Evolutionary conservation across 30 jellyfish, hydroid and myxozoan species (phyloP).

Genomic region (Nemopilema nomurai): DNA sequence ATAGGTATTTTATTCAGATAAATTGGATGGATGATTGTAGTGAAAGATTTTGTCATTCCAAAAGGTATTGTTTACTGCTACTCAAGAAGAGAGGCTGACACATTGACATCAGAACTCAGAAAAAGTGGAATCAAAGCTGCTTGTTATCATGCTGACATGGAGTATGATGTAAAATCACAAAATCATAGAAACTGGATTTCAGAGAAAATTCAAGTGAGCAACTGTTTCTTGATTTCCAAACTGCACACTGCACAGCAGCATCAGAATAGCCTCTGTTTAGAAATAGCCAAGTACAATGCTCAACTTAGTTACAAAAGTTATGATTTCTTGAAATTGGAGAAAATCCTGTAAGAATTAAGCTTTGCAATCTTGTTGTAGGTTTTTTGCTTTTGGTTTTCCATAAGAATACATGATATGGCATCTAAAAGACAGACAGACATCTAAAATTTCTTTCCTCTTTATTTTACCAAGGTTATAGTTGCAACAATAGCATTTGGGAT

Average conservation of each 20-base stretch:
- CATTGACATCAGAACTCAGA: conserved; percentile 54
- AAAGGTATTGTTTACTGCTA: conserved; percentile 92
- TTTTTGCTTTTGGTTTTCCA: no score
- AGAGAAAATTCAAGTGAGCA: conserved; percentile 68
- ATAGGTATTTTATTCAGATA: background rate
- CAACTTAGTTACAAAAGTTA: background rate
- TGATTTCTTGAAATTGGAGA: no score
- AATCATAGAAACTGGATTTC: conserved; percentile 80
- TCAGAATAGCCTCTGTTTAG: no score
- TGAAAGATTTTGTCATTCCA: no score
- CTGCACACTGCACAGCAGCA: background rate
- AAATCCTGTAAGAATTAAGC: no score
- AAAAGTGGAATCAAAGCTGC: conserved; percentile 75
- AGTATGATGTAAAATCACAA: conserved; percentile 17
- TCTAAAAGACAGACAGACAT: no score
- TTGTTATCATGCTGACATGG: conserved; percentile 87
- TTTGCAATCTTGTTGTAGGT: no score
- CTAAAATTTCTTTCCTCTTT: no score
- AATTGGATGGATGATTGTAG: no score
- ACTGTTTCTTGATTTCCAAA: background rate
- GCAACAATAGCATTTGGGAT: conserved; percentile 93
- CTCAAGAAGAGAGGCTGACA: conserved; percentile 87
- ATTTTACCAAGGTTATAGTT: conserved; percentile 77
- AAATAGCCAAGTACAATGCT: no score
- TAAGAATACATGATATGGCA: no score